A percentile compares a stretch with the other conserved stretches of the same genome.
These are phyloP conservation scores for Musca domestica DNA, from an alignment of 1,140 invertebrate genomes.

Conservation along the genomic window DNA sequence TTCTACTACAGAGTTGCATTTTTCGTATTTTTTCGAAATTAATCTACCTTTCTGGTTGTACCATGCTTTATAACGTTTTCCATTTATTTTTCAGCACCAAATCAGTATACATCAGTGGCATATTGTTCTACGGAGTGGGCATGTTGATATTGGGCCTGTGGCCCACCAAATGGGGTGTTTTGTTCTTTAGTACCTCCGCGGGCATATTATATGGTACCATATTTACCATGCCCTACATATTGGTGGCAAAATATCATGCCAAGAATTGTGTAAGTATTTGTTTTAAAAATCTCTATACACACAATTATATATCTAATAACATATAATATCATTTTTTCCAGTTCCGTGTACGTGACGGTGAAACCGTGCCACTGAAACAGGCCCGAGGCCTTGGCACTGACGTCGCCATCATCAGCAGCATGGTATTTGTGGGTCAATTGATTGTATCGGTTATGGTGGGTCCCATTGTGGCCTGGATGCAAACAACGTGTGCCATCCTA, in stretches of 20 bases:
- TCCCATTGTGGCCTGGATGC: constrained; percentile 64
- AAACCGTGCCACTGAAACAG: constrained; percentile 53
- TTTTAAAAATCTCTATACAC: neutral
- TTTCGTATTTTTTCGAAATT: too few species aligned
- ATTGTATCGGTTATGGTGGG: constrained; percentile 72
- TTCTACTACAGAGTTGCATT: too few species aligned
- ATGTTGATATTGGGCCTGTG: constrained; percentile 73
- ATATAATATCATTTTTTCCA: constrained; percentile 32
- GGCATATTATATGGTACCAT: constrained; percentile 84
- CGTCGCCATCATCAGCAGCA: constrained; percentile 75
- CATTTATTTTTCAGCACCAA: constrained; percentile 59
- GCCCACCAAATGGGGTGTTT: constrained; percentile 65
- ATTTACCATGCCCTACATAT: constrained; percentile 83
- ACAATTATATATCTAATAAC: neutral
- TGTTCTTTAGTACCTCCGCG: constrained; percentile 70
- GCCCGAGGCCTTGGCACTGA: constrained; percentile 79
- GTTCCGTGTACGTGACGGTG: constrained; percentile 58
- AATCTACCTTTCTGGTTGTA: too few species aligned
- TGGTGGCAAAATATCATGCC: constrained; percentile 79
- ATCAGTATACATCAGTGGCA: constrained; percentile 71
- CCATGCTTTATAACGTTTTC: neutral
- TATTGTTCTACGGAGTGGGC: constrained; percentile 71
- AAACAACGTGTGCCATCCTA: constrained; percentile 71
- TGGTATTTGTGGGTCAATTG: constrained; percentile 82
- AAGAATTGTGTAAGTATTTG: constrained; percentile 63